Conservation (phyloP, 1,140 invertebrate species). For the Ridgeia piscesae region DNA sequence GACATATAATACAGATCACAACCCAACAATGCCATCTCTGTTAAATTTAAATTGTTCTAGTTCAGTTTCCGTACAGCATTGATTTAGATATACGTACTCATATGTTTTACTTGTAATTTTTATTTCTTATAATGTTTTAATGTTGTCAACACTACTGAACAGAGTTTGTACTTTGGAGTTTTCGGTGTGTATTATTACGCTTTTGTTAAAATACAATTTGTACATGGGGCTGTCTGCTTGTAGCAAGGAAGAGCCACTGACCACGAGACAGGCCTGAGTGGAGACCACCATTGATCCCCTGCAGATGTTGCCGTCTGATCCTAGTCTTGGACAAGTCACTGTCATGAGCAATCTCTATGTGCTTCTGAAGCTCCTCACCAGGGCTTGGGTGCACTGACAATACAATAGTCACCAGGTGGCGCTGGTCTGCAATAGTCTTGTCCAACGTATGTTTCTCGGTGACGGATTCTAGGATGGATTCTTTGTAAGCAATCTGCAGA, state of each 20-base stretch:
- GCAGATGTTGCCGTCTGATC: constrained; percentile 50
- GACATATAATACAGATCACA: too few species aligned
- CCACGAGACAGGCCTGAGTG: constrained; percentile 51
- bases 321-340: constrained; percentile 23
- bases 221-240: too few species aligned
- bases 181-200: too few species aligned
- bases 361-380: constrained; percentile 13
- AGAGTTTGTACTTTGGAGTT: too few species aligned
- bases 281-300: constrained; percentile 61
- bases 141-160: too few species aligned
- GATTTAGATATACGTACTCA: too few species aligned
- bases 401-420: constrained; percentile 39
- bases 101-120: too few species aligned
- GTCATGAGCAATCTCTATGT: constrained; percentile 17
- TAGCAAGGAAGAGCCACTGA: neutral
- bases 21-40: too few species aligned
- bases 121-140: too few species aligned
- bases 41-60: too few species aligned
- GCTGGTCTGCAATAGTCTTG: constrained; percentile 64
- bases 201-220: too few species aligned
- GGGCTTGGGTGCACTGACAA: constrained; percentile 39
- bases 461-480: constrained; percentile 65
- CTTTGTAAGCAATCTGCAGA: constrained; percentile 91
- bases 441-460: constrained; percentile 59
- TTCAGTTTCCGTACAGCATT: too few species aligned